phyloP scores from a whole-genome alignment of 2,797 vertebrate species.

The Enoplosus armatus region DNA sequence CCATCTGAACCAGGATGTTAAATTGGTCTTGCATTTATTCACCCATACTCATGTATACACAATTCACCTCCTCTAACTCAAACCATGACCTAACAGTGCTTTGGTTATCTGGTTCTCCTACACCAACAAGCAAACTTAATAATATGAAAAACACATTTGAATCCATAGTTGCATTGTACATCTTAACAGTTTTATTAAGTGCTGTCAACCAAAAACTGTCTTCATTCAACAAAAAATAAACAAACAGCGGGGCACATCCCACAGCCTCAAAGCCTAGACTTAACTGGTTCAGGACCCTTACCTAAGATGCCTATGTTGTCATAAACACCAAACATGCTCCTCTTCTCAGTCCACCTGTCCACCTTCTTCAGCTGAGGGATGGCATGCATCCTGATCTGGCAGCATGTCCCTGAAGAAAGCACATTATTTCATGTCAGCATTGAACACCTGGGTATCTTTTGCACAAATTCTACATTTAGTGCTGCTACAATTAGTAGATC shows the following conservation, averaged over 20 bases:
- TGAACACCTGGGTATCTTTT: background rate
- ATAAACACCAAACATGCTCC: conserved; percentile 92
- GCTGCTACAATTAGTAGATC: background rate
- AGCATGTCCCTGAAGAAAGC: conserved; percentile 72
- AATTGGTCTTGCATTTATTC: background rate
- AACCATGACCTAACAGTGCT: background rate
- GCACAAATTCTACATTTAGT: background rate
- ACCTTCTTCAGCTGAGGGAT: conserved; percentile 85
- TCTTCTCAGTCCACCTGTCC: conserved; percentile 95
- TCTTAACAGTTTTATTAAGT: background rate
- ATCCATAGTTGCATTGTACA: background rate
- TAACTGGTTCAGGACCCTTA: conserved; percentile 59
- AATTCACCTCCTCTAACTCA: background rate
- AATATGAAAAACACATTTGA: background rate
- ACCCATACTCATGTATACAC: too few relatives aligned
- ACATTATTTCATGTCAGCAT: conserved; percentile 1
- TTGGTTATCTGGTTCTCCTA: background rate
- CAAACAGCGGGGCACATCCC: background rate
- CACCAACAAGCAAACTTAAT: background rate
- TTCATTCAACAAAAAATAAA: background rate
- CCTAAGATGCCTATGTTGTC: conserved; percentile 96
- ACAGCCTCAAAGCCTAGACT: background rate
- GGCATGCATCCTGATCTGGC: conserved; percentile 80
- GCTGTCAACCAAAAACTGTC: background rate
- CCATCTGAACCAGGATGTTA: background rate